Percentiles rank a stretch among this genome's conserved stretches.
Evolutionary conservation across 2,888 invertebrate genomes (phyloP).

Genomic region (Linnaemya vulpina): DNA sequence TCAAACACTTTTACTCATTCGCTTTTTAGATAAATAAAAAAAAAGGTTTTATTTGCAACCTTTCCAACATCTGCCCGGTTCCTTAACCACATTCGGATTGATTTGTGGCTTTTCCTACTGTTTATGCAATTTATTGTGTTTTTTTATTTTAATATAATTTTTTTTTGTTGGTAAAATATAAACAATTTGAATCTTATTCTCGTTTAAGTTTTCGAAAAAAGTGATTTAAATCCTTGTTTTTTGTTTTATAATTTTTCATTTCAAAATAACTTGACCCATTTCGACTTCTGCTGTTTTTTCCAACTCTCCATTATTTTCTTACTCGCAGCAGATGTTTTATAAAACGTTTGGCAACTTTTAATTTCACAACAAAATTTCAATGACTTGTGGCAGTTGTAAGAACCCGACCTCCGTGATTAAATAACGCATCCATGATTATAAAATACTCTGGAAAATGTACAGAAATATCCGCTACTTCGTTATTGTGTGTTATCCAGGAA

Average conservation of each 20-base stretch:
- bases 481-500: no score
- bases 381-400: no score
- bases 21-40: conserved; percentile 11
- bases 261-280: conserved; percentile 53
- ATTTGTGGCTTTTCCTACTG: conserved; percentile 80
- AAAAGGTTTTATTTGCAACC: conserved; percentile 1
- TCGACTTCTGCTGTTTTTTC: conserved; percentile 30
- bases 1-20: conserved; percentile 50
- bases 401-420: no score
- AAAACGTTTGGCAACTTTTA: background rate
- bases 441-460: no score
- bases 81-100: conserved; percentile 82
- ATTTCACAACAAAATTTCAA: background rate
- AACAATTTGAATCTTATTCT: conserved; percentile 39
- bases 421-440: no score
- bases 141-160: conserved; percentile 19
- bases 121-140: conserved; percentile 42
- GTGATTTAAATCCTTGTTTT: conserved; percentile 57
- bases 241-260: background rate
- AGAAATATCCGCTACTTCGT: no score
- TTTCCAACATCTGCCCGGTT: conserved; percentile 79
- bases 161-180: conserved; percentile 32
- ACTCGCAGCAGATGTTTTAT: conserved; percentile 10
- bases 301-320: background rate
- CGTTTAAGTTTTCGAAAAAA: conserved; percentile 9